phyloP scores from a whole-genome alignment of 2,888 invertebrate genomes.

The Spilarctia lutea region DNA sequence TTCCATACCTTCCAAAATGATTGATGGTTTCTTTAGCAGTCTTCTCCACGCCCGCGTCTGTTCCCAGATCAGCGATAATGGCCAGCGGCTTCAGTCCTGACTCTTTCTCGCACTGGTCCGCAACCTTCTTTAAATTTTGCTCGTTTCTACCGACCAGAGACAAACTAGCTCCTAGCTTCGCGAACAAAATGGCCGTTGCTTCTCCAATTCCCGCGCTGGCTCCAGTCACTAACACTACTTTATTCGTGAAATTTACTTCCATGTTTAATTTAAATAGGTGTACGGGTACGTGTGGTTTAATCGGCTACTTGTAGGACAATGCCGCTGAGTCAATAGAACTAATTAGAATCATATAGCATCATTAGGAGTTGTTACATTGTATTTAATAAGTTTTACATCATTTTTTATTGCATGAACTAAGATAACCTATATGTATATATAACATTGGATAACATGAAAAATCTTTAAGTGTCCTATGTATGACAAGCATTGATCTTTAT shows the following conservation, averaged over 20 bases:
- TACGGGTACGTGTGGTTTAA: neutral
- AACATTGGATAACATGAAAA: neutral
- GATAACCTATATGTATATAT: neutral
- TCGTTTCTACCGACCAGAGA: slow-evolving; percentile 55
- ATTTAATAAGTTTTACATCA: neutral
- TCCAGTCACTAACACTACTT: slow-evolving; percentile 61
- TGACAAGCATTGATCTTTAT: no score
- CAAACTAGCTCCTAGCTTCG: slow-evolving; percentile 54
- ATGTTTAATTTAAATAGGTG: neutral
- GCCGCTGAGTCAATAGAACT: neutral
- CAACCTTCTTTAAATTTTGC: slow-evolving; percentile 48
- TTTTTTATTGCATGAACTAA: neutral
- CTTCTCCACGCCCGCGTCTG: slow-evolving; percentile 37
- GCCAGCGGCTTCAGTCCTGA: slow-evolving; percentile 46
- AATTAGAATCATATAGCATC: no score
- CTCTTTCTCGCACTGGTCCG: slow-evolving; percentile 44
- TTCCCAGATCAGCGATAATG: slow-evolving; percentile 55
- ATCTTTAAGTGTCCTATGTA: no score
- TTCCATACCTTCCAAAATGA: slow-evolving; percentile 55
- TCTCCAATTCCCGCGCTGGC: slow-evolving; percentile 63
- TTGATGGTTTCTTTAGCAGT: slow-evolving; percentile 53
- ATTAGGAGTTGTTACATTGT: no score
- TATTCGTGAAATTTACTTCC: slow-evolving; percentile 44
- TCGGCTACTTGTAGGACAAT: neutral
- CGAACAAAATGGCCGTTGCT: slow-evolving; percentile 56